A percentile compares a stretch with the other conserved stretches of the same genome.
Evolutionary conservation across 2,888 invertebrate genomes (phyloP).

Genomic region (Himalopsyche tibetana): DNA sequence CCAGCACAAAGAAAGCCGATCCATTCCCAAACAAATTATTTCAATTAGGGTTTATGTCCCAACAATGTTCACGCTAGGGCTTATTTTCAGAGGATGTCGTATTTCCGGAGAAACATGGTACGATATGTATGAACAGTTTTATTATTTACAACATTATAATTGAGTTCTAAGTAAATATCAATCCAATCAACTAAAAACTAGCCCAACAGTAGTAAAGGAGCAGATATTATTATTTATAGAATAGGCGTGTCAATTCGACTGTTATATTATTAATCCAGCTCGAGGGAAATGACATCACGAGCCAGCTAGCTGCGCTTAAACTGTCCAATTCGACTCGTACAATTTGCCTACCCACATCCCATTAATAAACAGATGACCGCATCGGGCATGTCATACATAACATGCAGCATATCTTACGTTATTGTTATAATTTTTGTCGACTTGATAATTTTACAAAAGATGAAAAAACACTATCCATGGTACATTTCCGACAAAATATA

Average conservation of each 20-base stretch:
- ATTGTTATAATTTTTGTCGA: constrained; percentile 40
- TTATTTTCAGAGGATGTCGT: too few species aligned
- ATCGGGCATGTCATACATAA: not conserved
- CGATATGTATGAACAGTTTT: too few species aligned
- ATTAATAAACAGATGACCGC: constrained; percentile 48
- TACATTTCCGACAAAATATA: not conserved
- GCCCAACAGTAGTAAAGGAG: not conserved
- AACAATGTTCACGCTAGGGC: too few species aligned
- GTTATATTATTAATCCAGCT: constrained; percentile 47
- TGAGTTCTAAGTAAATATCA: too few species aligned
- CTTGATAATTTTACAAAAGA: not conserved
- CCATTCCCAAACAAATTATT: too few species aligned
- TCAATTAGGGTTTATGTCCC: too few species aligned
- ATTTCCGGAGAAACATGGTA: too few species aligned
- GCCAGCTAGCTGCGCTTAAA: constrained; percentile 32
- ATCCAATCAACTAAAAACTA: too few species aligned
- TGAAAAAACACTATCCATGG: not conserved
- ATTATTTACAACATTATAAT: too few species aligned
- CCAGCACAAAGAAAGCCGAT: too few species aligned
- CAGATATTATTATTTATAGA: constrained; percentile 14
- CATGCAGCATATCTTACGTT: constrained; percentile 23
- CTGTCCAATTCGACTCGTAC: constrained; percentile 39
- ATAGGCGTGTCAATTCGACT: constrained; percentile 33
- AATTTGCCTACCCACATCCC: constrained; percentile 52
- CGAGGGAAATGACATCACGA: constrained; percentile 55